These are phyloP conservation scores for Agriopis leucophaearia DNA, from an alignment of 2,888 invertebrate genomes.

Conservation along the genomic window DNA sequence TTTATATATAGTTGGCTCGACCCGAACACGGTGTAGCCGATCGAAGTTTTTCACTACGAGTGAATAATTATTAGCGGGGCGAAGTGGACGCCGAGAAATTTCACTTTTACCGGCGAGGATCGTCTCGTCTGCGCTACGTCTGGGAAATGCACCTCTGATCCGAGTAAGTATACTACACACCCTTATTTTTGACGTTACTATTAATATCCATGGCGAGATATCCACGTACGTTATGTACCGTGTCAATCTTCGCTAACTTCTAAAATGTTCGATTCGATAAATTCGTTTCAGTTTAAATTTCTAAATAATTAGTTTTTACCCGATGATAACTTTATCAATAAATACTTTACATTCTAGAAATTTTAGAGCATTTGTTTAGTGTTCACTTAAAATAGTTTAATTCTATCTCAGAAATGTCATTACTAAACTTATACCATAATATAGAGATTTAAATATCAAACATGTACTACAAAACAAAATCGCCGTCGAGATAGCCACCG, in stretches of 20 bases:
- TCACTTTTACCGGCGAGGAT: constrained; percentile 79
- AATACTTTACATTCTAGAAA: too few relatives aligned
- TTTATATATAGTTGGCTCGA: constrained; percentile 77
- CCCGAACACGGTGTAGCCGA: constrained; percentile 69
- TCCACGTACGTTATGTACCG: constrained; percentile 1
- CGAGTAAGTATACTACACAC: constrained; percentile 66
- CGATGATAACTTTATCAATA: too few relatives aligned
- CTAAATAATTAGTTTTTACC: too few relatives aligned
- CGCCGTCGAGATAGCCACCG: too few relatives aligned
- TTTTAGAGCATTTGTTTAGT: too few relatives aligned
- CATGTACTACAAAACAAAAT: too few relatives aligned
- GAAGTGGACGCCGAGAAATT: constrained; percentile 71
- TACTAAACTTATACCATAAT: too few relatives aligned
- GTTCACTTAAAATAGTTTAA: too few relatives aligned
- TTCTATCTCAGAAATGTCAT: too few relatives aligned
- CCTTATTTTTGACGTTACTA: constrained; percentile 39
- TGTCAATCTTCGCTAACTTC: constrained; percentile 15
- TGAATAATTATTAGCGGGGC: constrained; percentile 75
- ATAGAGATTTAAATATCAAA: too few relatives aligned
- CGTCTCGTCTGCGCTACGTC: constrained; percentile 69
- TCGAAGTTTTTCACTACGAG: constrained; percentile 79
- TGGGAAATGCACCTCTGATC: constrained; percentile 68
- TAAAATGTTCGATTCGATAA: constrained; percentile 17
- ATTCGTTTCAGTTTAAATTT: too few relatives aligned
- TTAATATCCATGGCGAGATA: constrained; percentile 29